Evolutionary conservation across 1,140 invertebrate genomes (phyloP).

Genomic region (Pygmarrhopalites habei): DNA sequence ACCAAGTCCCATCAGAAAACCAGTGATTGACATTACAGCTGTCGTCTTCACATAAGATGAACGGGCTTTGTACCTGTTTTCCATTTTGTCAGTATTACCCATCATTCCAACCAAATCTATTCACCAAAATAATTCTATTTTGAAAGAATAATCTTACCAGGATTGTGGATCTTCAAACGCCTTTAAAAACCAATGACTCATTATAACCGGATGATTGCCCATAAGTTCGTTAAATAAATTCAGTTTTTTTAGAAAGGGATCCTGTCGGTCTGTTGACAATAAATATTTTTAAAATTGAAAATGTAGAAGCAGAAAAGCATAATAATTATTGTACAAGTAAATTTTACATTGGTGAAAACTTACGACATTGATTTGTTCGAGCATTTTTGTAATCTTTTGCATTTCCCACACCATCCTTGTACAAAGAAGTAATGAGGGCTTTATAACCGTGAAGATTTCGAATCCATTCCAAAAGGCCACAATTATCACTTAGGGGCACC

Average conservation of each 20-base stretch:
- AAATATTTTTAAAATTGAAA: neutral
- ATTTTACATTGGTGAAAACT: neutral
- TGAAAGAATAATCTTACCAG: constrained; percentile 56
- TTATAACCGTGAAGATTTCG: constrained; percentile 75
- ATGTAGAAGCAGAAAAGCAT: neutral
- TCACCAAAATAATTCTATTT: too few species aligned
- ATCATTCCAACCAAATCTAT: too few species aligned
- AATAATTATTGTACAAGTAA: neutral
- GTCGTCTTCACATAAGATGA: constrained; percentile 79
- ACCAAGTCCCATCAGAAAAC: constrained; percentile 92
- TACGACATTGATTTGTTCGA: too few species aligned
- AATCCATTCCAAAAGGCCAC: constrained; percentile 93
- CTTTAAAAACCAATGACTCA: constrained; percentile 82
- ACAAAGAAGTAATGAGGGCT: constrained; percentile 61
- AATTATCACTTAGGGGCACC: constrained; percentile 86
- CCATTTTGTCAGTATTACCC: too few species aligned
- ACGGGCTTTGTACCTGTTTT: constrained; percentile 76
- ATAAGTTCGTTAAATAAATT: constrained; percentile 66
- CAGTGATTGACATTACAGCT: constrained; percentile 97
- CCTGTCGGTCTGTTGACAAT: constrained; percentile 46
- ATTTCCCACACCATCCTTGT: constrained; percentile 43
- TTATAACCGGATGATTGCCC: constrained; percentile 70
- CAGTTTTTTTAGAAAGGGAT: constrained; percentile 61
- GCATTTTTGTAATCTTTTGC: neutral
- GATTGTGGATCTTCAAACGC: constrained; percentile 82